Base-by-base conservation (phyloP, 53 echinoderm and acorn worm species). In the Stichopus horrens region DNA sequence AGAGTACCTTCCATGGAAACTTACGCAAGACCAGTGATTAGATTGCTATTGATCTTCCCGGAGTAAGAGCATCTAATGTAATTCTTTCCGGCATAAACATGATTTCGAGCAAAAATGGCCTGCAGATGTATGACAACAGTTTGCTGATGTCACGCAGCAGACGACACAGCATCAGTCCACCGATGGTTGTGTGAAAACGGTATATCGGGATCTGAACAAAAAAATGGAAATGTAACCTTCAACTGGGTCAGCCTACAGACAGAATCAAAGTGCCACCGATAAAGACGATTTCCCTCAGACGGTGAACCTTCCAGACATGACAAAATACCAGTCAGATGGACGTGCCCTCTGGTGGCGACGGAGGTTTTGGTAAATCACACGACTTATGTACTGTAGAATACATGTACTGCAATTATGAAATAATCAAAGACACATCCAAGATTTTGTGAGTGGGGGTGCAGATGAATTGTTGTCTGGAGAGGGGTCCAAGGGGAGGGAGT, bases 81-180 rank as follows among this genome's bases (percentile, higher is more conserved):
- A 81, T 81, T 81, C 81, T 81, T 81, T 81, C 81, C 58, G 57
- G 81, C 81, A 81, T 81, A 81, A 81, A 81, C 81, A 57, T 81
- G 81, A 81, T 81, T 81, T 54, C 53, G 20, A 71, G 18, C 5
- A 55, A 81, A 81, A 81, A 77, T 81, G 81, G 81, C 81, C 81
- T 56, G 81, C 81, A 81, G 81, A 81, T 81, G 81, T 81, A 81
- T 18, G 54, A 59, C 71, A 71, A 71, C 71, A 18, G 18, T 71
- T 71, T 16, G 71, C 19, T 71, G 71, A 71, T 71, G 7, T 18
- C 71, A 71, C 14, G 19, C 71, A 4, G 71, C 18, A 71, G n/a
- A 71, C 14, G 5, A n/a, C 63, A 0, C 71, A 71, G 37, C 37
- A 37, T 37, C 37, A 37, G 37, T 37, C 37, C 37, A 37, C 37